These are phyloP conservation scores for Camarhynchus parvulus DNA, from an alignment of 2,113 vertebrate species.

Conservation along the genomic window DNA sequence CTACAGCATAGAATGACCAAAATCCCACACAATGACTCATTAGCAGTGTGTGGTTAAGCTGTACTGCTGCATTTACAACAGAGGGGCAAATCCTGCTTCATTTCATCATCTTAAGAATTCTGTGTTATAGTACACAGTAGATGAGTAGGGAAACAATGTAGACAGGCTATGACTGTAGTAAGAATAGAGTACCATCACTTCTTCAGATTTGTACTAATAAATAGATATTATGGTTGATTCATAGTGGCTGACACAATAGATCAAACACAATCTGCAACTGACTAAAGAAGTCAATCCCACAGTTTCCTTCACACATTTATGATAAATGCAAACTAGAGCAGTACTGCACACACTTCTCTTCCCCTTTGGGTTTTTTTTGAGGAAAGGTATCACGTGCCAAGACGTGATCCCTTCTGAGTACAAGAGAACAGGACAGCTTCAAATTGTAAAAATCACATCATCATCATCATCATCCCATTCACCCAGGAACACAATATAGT, in stretches of 20 bases:
- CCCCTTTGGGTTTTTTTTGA: neutral
- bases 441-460: neutral
- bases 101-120: neutral
- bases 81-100: neutral
- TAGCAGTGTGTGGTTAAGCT: neutral
- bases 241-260: neutral
- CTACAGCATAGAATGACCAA: neutral
- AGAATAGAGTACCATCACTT: neutral
- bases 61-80: neutral
- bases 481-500: neutral
- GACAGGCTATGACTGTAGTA: neutral
- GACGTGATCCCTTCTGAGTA: neutral
- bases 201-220: neutral
- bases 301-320: neutral
- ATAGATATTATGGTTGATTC: accelerated
- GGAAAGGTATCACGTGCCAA: neutral
- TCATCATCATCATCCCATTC: neutral
- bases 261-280: neutral
- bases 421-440: neutral
- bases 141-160: neutral
- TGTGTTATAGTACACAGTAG: neutral
- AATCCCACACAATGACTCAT: neutral
- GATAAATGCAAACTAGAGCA: neutral
- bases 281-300: neutral
- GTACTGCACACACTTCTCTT: neutral